Conservation (phyloP, 2,113 vertebrate genomes). For the Anhinga anhinga region DNA sequence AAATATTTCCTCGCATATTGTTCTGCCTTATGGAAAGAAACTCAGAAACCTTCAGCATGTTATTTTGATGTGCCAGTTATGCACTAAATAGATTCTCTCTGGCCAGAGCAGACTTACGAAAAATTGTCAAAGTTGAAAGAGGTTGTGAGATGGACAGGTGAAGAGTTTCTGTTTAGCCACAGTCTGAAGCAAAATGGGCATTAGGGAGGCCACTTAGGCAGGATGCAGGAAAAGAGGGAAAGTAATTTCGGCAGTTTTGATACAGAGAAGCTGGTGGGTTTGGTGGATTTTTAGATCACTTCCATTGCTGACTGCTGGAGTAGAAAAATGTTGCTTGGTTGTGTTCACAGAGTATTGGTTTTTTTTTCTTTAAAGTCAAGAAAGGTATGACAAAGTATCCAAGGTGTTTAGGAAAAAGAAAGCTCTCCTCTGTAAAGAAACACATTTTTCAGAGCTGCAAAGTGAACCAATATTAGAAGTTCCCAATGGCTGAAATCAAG, state of each 20-base stretch:
- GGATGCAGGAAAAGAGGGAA: not conserved
- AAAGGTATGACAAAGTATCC: not conserved
- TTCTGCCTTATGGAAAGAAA: not conserved
- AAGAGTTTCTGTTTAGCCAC: not conserved
- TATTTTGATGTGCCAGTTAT: not conserved
- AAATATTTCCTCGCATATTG: not conserved
- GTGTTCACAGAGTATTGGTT: not conserved
- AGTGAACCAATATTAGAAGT: not conserved
- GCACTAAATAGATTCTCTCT: not conserved
- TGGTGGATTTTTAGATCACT: not conserved
- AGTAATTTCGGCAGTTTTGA: not conserved
- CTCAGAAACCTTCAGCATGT: not conserved
- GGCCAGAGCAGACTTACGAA: not conserved
- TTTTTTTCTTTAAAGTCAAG: not conserved
- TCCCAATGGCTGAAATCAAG: not conserved
- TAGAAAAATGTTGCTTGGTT: not conserved
- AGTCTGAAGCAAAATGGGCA: not conserved
- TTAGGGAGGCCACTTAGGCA: not conserved
- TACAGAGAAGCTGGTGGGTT: not conserved
- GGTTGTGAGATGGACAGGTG: not conserved
- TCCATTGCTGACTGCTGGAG: not conserved
- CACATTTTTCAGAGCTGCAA: not conserved
- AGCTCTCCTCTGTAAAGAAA: not conserved
- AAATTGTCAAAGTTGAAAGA: not conserved
- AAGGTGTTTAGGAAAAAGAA: not conserved